phyloP scores from a whole-genome alignment of 2,888 invertebrate genomes.

The Diogma glabrata region DNA sequence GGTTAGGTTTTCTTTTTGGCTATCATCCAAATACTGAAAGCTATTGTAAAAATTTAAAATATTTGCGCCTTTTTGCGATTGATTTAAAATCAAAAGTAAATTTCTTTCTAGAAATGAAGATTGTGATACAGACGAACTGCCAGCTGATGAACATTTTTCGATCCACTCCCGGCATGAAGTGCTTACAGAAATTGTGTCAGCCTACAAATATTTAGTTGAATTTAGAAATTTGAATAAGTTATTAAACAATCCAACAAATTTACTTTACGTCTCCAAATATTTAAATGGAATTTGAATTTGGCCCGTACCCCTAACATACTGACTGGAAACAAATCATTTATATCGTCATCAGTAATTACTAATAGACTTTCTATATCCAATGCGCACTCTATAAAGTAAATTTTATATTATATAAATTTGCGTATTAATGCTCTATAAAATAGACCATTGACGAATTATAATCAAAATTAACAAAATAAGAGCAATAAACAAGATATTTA shows the following conservation, averaged over 20 bases:
- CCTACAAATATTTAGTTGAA: neutral
- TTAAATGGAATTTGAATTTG: conserved; percentile 2
- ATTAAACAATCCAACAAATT: neutral
- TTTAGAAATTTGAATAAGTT: neutral
- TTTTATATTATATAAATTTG: too few relatives aligned
- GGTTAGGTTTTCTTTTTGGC: neutral
- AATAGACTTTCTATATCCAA: neutral
- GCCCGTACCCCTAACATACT: neutral
- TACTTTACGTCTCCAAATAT: conserved; percentile 3
- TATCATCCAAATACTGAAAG: neutral
- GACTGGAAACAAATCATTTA: neutral
- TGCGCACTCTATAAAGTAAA: neutral
- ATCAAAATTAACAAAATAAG: too few relatives aligned
- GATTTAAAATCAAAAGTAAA: too few relatives aligned
- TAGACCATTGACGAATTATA: too few relatives aligned
- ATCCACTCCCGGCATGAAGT: too few relatives aligned
- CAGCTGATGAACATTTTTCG: too few relatives aligned
- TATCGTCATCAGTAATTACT: conserved; percentile 1
- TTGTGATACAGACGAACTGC: too few relatives aligned
- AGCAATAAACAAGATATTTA: too few relatives aligned
- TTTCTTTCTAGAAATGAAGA: too few relatives aligned
- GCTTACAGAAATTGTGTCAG: conserved; percentile 3
- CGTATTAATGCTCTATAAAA: too few relatives aligned
- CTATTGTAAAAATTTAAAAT: neutral
- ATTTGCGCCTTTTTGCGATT: too few relatives aligned